Evolutionary conservation across 2,888 invertebrate species (phyloP).

Genomic region (Steinernema scapterisci): DNA sequence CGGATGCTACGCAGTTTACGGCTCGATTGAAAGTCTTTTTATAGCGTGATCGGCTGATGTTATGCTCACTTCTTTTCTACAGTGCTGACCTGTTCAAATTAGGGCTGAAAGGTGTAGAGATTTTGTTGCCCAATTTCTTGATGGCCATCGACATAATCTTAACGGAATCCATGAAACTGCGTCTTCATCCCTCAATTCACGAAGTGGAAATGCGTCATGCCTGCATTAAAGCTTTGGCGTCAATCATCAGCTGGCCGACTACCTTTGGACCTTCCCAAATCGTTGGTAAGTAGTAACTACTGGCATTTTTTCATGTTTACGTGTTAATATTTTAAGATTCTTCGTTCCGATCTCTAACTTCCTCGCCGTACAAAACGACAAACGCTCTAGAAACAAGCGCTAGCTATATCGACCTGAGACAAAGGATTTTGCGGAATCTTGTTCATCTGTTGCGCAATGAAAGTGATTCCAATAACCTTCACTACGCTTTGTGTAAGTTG

Average conservation of each 20-base stretch:
- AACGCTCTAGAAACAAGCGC: conserved; percentile 41
- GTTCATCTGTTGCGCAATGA: conserved; percentile 84
- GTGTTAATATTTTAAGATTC: background rate
- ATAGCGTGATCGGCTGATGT: conserved; percentile 61
- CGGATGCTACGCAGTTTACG: background rate
- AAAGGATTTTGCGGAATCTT: conserved; percentile 77
- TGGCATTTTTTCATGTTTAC: background rate
- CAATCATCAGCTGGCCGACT: conserved; percentile 87
- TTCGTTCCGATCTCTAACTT: background rate
- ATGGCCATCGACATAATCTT: conserved; percentile 87
- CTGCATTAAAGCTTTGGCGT: conserved; percentile 86
- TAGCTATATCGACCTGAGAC: conserved; percentile 75
- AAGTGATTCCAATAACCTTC: conserved; percentile 82
- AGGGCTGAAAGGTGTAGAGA: conserved; percentile 89
- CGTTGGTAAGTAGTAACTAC: conserved; percentile 34
- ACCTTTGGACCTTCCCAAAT: conserved; percentile 76
- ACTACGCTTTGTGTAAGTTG: conserved; percentile 77
- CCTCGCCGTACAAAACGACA: conserved; percentile 16
- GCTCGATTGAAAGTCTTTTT: conserved; percentile 21
- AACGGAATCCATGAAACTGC: conserved; percentile 73
- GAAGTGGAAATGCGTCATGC: conserved; percentile 79
- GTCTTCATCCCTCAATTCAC: conserved; percentile 65
- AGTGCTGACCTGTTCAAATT: conserved; percentile 79
- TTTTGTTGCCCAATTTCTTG: conserved; percentile 86
- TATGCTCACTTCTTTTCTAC: conserved; percentile 68